These are phyloP conservation scores for Thalpophila matura DNA, from an alignment of 2,888 invertebrate genomes.

Conservation along the genomic window DNA sequence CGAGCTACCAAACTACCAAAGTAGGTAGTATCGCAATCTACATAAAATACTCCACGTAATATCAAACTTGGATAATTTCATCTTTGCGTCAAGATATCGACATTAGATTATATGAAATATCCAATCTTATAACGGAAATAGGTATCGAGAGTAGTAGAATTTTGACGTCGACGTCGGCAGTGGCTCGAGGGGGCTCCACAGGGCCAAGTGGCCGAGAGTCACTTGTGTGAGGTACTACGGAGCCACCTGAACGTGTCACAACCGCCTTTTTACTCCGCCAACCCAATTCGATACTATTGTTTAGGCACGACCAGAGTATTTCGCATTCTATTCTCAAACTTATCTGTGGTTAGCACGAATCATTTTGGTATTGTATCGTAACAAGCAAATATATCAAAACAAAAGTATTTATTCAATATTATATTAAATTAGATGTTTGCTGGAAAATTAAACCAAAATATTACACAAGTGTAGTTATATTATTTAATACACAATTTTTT, in stretches of 20 bases:
- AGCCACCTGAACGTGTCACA: conserved; percentile 78
- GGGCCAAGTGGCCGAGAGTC: conserved; percentile 67
- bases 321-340: conserved; percentile 59
- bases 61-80: conserved; percentile 26
- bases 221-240: conserved; percentile 63
- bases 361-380: neutral
- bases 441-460: too few species aligned
- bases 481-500: too few species aligned
- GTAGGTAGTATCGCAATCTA: neutral
- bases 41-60: neutral
- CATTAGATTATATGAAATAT: conserved; percentile 49
- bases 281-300: conserved; percentile 76
- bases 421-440: too few species aligned
- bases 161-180: conserved; percentile 74
- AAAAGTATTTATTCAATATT: too few species aligned
- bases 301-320: conserved; percentile 62
- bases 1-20: neutral
- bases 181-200: conserved; percentile 73
- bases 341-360: conserved; percentile 5
- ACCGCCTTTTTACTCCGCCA: conserved; percentile 71
- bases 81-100: conserved; percentile 33
- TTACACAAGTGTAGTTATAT: too few species aligned
- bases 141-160: conserved; percentile 70
- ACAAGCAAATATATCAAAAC: neutral
- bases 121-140: conserved; percentile 60